Conservation (phyloP, 2,888 invertebrate genomes). For the Agrochola macilenta region DNA sequence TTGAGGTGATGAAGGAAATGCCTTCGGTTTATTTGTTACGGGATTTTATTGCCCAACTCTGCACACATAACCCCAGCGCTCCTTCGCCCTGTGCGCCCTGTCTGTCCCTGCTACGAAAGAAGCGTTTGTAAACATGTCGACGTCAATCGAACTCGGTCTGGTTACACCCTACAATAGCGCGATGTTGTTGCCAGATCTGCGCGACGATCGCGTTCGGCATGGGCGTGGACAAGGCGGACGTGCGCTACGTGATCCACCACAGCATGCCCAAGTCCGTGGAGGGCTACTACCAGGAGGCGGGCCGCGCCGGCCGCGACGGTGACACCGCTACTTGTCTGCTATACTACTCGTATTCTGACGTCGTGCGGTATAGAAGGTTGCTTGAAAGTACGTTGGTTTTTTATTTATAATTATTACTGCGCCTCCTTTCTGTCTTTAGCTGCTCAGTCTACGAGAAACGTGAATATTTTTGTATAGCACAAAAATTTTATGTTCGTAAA, state of each 20-base stretch:
- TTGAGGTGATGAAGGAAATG: not conserved
- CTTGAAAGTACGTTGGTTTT: constrained; percentile 74
- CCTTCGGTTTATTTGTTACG: not conserved
- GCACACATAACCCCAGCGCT: not conserved
- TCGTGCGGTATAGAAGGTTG: constrained; percentile 92
- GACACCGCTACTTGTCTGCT: constrained; percentile 95
- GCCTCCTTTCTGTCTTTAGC: not conserved
- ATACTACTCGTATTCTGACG: constrained; percentile 96
- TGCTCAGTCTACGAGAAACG: not conserved
- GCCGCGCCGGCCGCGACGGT: constrained; percentile 98
- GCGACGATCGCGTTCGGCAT: constrained; percentile 99
- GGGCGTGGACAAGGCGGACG: constrained; percentile 99
- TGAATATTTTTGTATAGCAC: not conserved
- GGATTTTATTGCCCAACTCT: not conserved
- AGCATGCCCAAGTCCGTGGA: constrained; percentile 98
- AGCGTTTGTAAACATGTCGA: not conserved
- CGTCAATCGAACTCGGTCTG: not conserved
- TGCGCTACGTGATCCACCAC: constrained; percentile 98
- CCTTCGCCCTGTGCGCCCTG: not conserved
- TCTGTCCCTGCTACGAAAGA: not conserved
- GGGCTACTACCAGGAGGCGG: constrained; percentile 99
- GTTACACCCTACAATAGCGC: not conserved
- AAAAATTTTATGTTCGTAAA: not conserved
- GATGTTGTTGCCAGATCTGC: constrained; percentile 91
- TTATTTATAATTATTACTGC: not conserved